Evolutionary conservation across 2,797 vertebrate genomes (phyloP).

Genomic region (Coccyzus lansbergi): DNA sequence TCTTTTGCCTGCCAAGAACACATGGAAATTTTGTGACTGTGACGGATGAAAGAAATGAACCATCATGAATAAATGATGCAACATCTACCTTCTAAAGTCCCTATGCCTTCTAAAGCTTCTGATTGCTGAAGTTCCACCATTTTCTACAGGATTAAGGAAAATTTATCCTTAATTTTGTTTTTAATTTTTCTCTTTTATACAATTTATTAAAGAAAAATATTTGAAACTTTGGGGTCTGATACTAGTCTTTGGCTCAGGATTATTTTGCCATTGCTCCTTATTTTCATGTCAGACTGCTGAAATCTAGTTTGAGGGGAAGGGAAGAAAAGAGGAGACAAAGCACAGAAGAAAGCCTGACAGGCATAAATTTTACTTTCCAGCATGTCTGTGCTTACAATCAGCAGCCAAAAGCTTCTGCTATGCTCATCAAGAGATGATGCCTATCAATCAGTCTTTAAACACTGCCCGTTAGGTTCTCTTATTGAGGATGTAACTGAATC

Average conservation of each 20-base stretch:
- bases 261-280: not conserved
- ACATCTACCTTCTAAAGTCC: not conserved
- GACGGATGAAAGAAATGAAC: not conserved
- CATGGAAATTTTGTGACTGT: not conserved
- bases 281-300: constrained; percentile 20
- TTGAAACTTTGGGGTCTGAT: not conserved
- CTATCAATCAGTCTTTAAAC: constrained; percentile 66
- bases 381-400: constrained; percentile 67
- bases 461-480: constrained; percentile 3
- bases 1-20: not conserved
- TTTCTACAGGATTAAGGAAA: not conserved
- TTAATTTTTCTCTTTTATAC: not conserved
- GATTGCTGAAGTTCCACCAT: not conserved
- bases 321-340: constrained; percentile 31
- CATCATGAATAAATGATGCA: not conserved
- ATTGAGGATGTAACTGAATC: constrained; percentile 39
- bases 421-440: constrained; percentile 63
- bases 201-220: not conserved
- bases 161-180: not conserved
- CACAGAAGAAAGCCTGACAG: not conserved
- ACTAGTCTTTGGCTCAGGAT: not conserved
- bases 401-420: constrained; percentile 54
- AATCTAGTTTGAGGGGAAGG: constrained; percentile 15
- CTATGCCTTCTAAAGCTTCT: not conserved
- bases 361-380: constrained; percentile 43